These are phyloP conservation scores for Phoebastria nigripes DNA, from an alignment of 2,797 vertebrate genomes.

Conservation along the genomic window DNA sequence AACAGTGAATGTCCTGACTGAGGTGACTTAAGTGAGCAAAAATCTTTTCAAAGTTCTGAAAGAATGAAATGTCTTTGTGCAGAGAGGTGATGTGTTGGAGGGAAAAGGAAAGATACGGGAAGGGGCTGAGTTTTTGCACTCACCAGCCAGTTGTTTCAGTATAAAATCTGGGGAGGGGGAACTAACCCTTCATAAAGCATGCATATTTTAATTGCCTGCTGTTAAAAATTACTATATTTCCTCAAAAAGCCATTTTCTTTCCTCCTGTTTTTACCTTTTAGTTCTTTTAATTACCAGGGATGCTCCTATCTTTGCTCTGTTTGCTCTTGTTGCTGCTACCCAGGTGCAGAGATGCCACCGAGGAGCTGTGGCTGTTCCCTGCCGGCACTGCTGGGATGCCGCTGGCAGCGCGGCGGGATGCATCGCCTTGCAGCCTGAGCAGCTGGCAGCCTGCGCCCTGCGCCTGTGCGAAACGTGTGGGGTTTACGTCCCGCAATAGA, in stretches of 20 bases:
- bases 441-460: neutral
- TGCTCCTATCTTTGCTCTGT: too few species aligned
- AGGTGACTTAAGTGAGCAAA: neutral
- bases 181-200: neutral
- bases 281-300: neutral
- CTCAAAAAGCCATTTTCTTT: neutral
- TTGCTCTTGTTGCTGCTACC: neutral
- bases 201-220: neutral
- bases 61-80: neutral
- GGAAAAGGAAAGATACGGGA: neutral
- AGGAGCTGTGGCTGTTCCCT: neutral
- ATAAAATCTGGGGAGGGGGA: neutral
- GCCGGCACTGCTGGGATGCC: neutral
- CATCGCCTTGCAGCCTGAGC: neutral
- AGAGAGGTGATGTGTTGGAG: neutral
- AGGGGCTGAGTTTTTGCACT: neutral
- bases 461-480: neutral
- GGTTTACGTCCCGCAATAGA: neutral
- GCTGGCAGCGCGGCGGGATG: neutral
- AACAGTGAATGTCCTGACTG: neutral
- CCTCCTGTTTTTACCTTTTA: neutral
- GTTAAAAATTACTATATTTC: neutral
- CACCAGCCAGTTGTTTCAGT: neutral
- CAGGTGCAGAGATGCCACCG: neutral
- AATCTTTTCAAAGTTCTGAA: neutral